Evolutionary conservation across 2,113 vertebrate species (phyloP).

Genomic region (Arvicanthis niloticus): DNA sequence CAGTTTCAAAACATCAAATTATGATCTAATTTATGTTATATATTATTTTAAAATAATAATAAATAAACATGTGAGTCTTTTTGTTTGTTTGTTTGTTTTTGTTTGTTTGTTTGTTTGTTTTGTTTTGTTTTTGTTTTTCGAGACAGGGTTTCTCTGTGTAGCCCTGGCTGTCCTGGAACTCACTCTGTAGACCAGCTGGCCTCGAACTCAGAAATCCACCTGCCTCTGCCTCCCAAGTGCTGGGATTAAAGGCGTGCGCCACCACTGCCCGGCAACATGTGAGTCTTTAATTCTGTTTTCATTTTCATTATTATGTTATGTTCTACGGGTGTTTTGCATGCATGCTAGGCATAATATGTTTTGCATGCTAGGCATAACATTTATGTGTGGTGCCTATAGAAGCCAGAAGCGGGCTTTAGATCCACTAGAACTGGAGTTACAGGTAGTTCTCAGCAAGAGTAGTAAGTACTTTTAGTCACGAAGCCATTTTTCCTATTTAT

Average conservation of each 20-base stretch:
- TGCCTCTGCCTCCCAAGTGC: too few relatives aligned
- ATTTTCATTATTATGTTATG: not conserved
- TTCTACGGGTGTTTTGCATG: not conserved
- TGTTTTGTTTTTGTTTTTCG: too few relatives aligned
- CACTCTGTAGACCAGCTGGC: too few relatives aligned
- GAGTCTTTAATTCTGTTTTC: not conserved
- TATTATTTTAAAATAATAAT: not conserved
- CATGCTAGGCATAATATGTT: not conserved
- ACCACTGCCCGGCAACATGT: too few relatives aligned
- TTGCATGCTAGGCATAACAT: too few relatives aligned
- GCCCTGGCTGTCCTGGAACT: too few relatives aligned
- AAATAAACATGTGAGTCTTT: not conserved
- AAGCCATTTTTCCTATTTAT: not conserved
- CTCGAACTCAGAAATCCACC: too few relatives aligned
- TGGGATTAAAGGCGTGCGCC: too few relatives aligned
- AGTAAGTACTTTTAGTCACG: not conserved
- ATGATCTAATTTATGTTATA: not conserved
- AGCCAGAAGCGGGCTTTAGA: too few relatives aligned
- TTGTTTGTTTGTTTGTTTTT: too few relatives aligned
- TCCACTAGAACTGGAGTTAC: not conserved
- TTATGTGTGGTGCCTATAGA: not conserved
- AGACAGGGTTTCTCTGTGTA: too few relatives aligned
- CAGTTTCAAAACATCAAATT: not conserved
- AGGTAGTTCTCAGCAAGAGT: not conserved
- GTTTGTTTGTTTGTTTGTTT: too few relatives aligned